A percentile compares a stretch with the other conserved stretches of the same genome.
phyloP scores from a whole-genome alignment of 2,797 vertebrate genomes.

The Hipposideros larvatus region DNA sequence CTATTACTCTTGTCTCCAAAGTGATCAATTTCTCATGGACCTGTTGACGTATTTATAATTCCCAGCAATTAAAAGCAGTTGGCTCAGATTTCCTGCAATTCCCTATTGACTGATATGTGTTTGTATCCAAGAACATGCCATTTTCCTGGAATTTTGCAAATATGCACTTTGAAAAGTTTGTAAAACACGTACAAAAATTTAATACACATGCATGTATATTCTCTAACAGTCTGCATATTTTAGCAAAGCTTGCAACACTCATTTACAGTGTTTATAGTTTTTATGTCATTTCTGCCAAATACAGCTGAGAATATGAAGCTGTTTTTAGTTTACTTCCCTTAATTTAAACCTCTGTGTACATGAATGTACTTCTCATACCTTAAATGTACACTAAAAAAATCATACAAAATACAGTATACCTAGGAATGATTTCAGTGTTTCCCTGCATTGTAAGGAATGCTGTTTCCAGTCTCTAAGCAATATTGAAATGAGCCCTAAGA shows the following conservation, averaged over 20 bases:
- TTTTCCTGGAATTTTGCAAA: background rate
- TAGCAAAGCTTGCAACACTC: background rate
- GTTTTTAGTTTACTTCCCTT: background rate
- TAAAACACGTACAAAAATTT: background rate
- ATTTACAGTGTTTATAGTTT: background rate
- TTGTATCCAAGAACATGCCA: background rate
- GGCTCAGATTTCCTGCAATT: background rate
- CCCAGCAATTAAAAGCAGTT: background rate
- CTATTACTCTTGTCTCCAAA: background rate
- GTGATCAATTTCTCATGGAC: background rate
- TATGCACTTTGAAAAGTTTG: background rate
- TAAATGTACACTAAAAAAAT: background rate
- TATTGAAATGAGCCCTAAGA: conserved; percentile 19
- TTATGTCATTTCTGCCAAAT: background rate
- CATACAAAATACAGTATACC: background rate
- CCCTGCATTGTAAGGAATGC: background rate
- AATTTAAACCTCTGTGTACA: background rate
- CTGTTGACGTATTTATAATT: background rate
- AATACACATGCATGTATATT: background rate
- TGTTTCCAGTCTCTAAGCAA: background rate
- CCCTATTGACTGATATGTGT: background rate
- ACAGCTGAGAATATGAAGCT: background rate
- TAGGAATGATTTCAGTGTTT: background rate
- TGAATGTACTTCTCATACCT: background rate
- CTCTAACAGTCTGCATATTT: background rate